Conservation (phyloP, 2,797 vertebrate species). For the Pipistrellus nathusii region DNA sequence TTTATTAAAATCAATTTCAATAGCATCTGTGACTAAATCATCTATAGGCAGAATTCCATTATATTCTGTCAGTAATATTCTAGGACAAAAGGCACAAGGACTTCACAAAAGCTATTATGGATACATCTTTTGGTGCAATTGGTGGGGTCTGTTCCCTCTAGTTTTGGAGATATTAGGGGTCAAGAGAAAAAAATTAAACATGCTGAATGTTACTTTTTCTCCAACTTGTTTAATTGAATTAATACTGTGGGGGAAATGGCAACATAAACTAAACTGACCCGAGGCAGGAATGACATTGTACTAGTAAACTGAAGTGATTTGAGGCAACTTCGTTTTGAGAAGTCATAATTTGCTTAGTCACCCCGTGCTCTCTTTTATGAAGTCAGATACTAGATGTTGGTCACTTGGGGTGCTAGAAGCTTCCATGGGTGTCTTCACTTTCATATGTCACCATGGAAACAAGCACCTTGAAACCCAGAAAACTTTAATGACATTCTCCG, state of each 20-base stretch:
- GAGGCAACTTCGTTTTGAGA: neutral
- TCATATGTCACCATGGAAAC: neutral
- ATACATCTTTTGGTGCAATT: neutral
- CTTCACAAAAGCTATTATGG: constrained; percentile 13
- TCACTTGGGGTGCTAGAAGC: neutral
- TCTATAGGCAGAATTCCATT: constrained; percentile 11
- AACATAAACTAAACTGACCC: neutral
- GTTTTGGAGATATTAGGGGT: neutral
- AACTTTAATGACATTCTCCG: neutral
- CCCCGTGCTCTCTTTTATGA: neutral
- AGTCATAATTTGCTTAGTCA: neutral
- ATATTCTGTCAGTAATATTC: neutral
- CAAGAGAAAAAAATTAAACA: neutral
- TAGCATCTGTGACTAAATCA: neutral
- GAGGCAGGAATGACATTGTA: neutral
- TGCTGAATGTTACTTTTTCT: neutral
- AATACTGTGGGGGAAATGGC: neutral
- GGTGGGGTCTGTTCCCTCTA: neutral
- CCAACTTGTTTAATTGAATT: constrained; percentile 28
- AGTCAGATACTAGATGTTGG: neutral
- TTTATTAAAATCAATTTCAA: constrained; percentile 48
- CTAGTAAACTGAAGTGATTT: neutral
- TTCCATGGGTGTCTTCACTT: neutral
- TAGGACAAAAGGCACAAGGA: constrained; percentile 1
- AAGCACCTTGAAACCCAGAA: neutral